Conservation (phyloP, 2,797 vertebrate genomes). For the Paguma larvata region DNA sequence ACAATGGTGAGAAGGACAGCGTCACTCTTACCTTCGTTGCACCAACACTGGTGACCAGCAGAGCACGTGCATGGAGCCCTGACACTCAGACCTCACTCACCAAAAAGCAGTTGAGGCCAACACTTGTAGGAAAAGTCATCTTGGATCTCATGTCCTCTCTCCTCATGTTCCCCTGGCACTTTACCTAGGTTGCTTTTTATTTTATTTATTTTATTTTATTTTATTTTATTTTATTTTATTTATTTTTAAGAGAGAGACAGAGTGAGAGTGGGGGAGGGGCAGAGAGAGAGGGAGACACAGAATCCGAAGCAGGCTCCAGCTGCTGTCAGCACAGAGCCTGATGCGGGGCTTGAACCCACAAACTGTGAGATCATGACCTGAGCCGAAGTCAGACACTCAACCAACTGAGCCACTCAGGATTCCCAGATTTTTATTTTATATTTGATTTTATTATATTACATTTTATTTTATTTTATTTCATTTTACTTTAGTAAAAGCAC, state of each 20-base stretch:
- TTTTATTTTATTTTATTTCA: background rate
- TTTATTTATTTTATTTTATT: background rate
- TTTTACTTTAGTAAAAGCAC: background rate
- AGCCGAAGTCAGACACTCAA: too few species aligned
- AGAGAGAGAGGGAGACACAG: too few species aligned
- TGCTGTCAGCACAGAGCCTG: too few species aligned
- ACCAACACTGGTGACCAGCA: background rate
- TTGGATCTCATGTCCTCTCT: background rate
- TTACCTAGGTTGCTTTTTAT: background rate
- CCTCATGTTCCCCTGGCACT: background rate
- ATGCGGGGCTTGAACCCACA: too few species aligned
- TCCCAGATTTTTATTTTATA: background rate
- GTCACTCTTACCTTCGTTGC: background rate
- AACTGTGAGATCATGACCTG: too few species aligned
- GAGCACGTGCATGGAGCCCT: background rate
- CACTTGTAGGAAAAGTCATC: background rate
- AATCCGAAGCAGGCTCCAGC: too few species aligned
- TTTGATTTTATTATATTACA: background rate
- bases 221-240: background rate
- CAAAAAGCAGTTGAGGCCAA: background rate
- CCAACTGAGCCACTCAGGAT: too few species aligned
- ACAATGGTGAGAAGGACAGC: background rate
- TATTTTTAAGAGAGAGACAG: background rate
- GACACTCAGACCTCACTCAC: background rate
- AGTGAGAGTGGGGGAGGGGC: too few species aligned